These are phyloP conservation scores for Alentia gelatinosa DNA, from an alignment of 2,888 invertebrate genomes.

Conservation along the genomic window DNA sequence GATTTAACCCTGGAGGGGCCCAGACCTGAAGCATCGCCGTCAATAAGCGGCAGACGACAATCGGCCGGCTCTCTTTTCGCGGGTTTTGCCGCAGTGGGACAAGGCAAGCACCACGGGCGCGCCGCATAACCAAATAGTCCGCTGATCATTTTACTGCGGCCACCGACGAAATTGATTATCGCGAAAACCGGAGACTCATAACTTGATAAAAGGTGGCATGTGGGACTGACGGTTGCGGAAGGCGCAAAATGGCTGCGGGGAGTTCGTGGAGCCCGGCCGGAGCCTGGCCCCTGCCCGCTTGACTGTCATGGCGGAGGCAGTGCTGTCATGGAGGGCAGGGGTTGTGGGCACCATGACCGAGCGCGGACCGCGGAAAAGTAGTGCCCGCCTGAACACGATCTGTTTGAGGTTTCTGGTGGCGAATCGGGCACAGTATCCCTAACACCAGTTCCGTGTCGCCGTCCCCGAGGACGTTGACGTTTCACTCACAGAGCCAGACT, in stretches of 20 bases:
- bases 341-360: background rate
- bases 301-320: background rate
- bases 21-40: background rate
- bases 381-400: background rate
- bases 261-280: no score
- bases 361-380: background rate
- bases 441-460: constrained; percentile 15
- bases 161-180: constrained; percentile 34
- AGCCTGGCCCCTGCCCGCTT: background rate
- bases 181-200: constrained; percentile 39
- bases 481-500: no score
- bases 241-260: background rate
- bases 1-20: constrained; percentile 23
- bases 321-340: background rate
- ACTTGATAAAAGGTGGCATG: constrained; percentile 50
- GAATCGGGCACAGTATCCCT: background rate
- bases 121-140: constrained; percentile 20
- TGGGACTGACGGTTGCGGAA: constrained; percentile 19
- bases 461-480: background rate
- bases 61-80: background rate
- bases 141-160: constrained; percentile 46
- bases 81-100: constrained; percentile 12
- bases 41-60: constrained; percentile 41
- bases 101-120: background rate
- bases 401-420: constrained; percentile 3